Evolutionary conservation across 2,888 invertebrate species (phyloP), one percentile per base, ranked within the genome.

Genomic region (Prionchulus punctatus): DNA sequence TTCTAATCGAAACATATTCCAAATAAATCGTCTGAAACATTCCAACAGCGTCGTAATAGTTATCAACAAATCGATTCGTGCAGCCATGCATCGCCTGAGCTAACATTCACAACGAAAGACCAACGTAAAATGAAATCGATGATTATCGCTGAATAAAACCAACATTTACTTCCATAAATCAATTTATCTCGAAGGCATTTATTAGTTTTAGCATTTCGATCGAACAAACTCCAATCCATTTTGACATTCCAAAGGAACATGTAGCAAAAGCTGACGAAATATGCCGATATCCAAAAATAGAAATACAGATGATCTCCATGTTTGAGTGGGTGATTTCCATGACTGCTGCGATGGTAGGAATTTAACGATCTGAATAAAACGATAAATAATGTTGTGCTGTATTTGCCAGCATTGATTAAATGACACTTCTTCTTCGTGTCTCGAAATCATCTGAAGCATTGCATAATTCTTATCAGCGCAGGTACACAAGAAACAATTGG

Each of bases 221-320:
- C 90, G 68, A 94, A 82, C 56, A 96, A 77, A 0, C 94, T 94
- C 94, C 94, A 96, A 77, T 96, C 96, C 85, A 96, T 87, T 75
- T 86, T 88, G 36, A 94, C 84, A 73, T 96, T 94, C 96, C 96
- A 96, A 1, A 85, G 84, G 71, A 90, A 88, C 0, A 91, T 86
- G 73, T 94, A 96, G 58, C 85, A 80, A 0, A 92, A 90, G 54
- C 87, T 89, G 0, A 88, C 73, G 30, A 90, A 70, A 1, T 71
- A 68, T 4, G 61, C 84, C 1, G 79, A 78, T 58, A 94, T 80
- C 90, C 90, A 91, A 52, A 86, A 73, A 47, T 15, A 15, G 7
- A 47, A 7, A 7, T 18, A n/a, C 21, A 7, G 23, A 12, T 7
- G 47, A 15, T 47, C 23, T 7, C 18, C 7, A 15, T 7, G 12